Evolutionary conservation across 2,797 vertebrate genomes (phyloP), one percentile per base, ranked within the genome.

Genomic region (Lindbergichthys nudifrons): DNA sequence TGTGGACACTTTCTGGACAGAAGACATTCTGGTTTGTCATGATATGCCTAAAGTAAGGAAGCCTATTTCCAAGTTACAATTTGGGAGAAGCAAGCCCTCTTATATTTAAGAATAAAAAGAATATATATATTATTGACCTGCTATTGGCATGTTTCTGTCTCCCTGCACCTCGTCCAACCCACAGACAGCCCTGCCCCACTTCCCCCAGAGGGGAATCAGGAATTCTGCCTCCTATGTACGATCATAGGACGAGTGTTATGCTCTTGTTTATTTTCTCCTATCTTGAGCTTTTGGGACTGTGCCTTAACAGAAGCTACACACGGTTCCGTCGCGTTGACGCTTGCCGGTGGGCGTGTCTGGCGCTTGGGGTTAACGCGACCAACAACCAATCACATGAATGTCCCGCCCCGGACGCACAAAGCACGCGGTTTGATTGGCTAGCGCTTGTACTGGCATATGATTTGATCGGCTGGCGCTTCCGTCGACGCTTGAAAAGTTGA

Each of bases 191-290:
- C 32, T 36, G 32, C 32, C 32, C 32, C 32, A 7, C 8, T 36
- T 36, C 32, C 32, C 8, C 32, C 32, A n/a, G 23, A 36, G 23
- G 7, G 13, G 41, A 53, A 53, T 53, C 11, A 18, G 30, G 30
- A 59, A 54, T n/a, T 71, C 51, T 47, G 26, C 9, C 36, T 67
- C 45, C 45, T 59, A 48, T 52, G n/a, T 53, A 41, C n/a, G 1
- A 19, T 52, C 21, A 46, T 12, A 58, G 14, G n/a, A 43, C 59
- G 43, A 42, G 54, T 32, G 30, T 36, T 36, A 56, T 39, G 9
- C 19, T 66, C 39, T 46, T 50, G 10, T 51, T 58, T 58, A 43
- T 46, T 61, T 53, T 60, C 7, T 19, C 8, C 43, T 18, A 39
- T 19, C 6, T 50, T 46, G 6, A 71, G 42, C 32, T 43, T 41